A percentile compares a stretch with the other conserved stretches of the same genome.
Evolutionary conservation across 2,113 vertebrate species (phyloP).

Genomic region (Pleuronectes platessa): DNA sequence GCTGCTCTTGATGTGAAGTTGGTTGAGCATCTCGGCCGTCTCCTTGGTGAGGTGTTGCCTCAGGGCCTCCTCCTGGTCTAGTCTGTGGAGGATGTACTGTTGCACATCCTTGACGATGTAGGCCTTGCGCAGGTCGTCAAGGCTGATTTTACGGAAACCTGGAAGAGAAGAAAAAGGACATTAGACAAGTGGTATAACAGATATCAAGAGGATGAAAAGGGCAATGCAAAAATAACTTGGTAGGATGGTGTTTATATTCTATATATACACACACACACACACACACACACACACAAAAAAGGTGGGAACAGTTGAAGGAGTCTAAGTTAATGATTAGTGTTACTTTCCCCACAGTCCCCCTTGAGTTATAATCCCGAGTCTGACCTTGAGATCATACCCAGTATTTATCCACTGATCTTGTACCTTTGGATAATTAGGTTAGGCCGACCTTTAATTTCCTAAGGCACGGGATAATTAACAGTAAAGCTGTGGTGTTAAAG

Average conservation of each 20-base stretch:
- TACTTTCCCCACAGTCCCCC: slow-evolving; percentile 1
- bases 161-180: slow-evolving; percentile 22
- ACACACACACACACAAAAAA: not conserved
- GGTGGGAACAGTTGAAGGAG: not conserved
- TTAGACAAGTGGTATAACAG: slow-evolving; percentile 13
- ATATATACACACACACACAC: not conserved
- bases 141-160: slow-evolving; percentile 98
- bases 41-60: slow-evolving; percentile 98
- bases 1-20: slow-evolving; percentile 99
- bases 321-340: not conserved
- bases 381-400: slow-evolving; percentile 45
- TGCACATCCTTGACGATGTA: slow-evolving; percentile 99
- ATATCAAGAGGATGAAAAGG: not conserved
- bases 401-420: slow-evolving; percentile 50
- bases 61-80: slow-evolving; percentile 97
- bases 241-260: too few species aligned
- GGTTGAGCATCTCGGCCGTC: slow-evolving; percentile 98
- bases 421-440: slow-evolving; percentile 47
- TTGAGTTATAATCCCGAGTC: slow-evolving; percentile 13
- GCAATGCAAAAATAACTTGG: not conserved
- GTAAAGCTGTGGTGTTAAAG: slow-evolving; percentile 42
- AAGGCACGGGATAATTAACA: slow-evolving; percentile 50
- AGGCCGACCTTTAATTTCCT: slow-evolving; percentile 50
- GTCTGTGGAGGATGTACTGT: slow-evolving; percentile 96
- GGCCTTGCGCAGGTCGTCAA: slow-evolving; percentile 96